These are phyloP conservation scores for Phalacrocorax brasilianus DNA, from an alignment of 2,113 vertebrate species.

Conservation along the genomic window DNA sequence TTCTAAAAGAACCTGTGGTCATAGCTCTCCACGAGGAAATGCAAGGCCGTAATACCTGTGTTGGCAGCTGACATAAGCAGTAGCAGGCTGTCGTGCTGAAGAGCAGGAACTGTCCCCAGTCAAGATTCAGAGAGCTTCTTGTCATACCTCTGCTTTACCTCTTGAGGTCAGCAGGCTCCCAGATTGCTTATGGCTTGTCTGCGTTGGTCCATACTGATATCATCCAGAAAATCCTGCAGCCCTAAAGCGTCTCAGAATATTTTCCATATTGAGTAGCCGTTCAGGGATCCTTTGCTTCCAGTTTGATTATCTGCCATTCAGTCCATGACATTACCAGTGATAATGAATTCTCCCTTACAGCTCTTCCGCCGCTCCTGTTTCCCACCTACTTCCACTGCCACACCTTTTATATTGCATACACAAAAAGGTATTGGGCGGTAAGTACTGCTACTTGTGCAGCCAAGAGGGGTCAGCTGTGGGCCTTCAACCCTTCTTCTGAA, in stretches of 20 bases:
- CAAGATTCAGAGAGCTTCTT: background rate
- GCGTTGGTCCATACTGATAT: accelerated
- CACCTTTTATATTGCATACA: slow-evolving; percentile 35
- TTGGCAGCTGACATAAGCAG: background rate
- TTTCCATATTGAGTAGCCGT: background rate
- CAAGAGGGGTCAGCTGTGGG: background rate
- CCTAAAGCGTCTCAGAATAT: background rate
- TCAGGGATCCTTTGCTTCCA: background rate
- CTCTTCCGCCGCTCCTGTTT: slow-evolving; percentile 51
- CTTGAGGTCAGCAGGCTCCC: background rate
- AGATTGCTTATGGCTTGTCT: background rate
- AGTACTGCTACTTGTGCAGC: background rate
- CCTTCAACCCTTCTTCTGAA: background rate
- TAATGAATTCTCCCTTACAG: background rate
- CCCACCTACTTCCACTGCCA: slow-evolving; percentile 57
- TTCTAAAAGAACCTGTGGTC: background rate
- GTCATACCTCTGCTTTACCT: background rate
- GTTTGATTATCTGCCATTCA: background rate
- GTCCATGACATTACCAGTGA: background rate
- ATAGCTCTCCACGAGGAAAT: background rate
- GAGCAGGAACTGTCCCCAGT: background rate
- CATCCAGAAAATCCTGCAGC: background rate
- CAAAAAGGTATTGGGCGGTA: slow-evolving; percentile 45
- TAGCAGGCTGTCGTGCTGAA: background rate
- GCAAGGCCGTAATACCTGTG: background rate